These are phyloP conservation scores for Darevskia mixta DNA, from an alignment of 2,797 vertebrate species.

Conservation along the genomic window DNA sequence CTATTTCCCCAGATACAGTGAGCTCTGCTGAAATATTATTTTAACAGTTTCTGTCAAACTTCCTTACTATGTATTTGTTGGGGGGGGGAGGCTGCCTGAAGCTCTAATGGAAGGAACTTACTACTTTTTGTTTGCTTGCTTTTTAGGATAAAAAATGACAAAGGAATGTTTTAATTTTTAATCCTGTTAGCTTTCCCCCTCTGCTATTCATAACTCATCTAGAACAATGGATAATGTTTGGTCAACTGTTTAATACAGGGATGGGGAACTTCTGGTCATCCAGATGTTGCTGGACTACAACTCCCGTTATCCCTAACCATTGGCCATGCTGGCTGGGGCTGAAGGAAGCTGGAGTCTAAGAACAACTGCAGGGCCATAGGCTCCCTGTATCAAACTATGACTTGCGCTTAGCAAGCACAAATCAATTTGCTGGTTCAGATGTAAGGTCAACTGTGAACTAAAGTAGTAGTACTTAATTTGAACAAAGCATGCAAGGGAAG, in stretches of 20 bases:
- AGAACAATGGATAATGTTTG: conserved; percentile 28
- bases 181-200: conserved; percentile 30
- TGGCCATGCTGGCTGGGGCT: too few relatives aligned
- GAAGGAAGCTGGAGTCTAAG: too few relatives aligned
- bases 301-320: too few relatives aligned
- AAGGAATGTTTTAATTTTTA: conserved; percentile 32
- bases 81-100: conserved; percentile 50
- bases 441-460: neutral
- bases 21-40: conserved; percentile 75
- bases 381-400: neutral
- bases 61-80: conserved; percentile 59
- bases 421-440: too few relatives aligned
- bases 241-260: neutral
- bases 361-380: too few relatives aligned
- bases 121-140: conserved; percentile 36
- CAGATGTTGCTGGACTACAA: too few relatives aligned
- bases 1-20: conserved; percentile 73
- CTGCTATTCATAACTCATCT: conserved; percentile 35
- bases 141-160: conserved; percentile 40
- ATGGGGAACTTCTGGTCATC: too few relatives aligned
- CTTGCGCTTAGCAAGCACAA: neutral
- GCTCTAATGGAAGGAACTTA: conserved; percentile 15
- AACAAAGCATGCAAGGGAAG: neutral
- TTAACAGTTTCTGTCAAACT: conserved; percentile 74
- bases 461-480: neutral